Percentiles rank a stretch among this genome's conserved stretches.
phyloP scores from a whole-genome alignment of 2,888 invertebrate species.

The Parochlus steinenii region DNA sequence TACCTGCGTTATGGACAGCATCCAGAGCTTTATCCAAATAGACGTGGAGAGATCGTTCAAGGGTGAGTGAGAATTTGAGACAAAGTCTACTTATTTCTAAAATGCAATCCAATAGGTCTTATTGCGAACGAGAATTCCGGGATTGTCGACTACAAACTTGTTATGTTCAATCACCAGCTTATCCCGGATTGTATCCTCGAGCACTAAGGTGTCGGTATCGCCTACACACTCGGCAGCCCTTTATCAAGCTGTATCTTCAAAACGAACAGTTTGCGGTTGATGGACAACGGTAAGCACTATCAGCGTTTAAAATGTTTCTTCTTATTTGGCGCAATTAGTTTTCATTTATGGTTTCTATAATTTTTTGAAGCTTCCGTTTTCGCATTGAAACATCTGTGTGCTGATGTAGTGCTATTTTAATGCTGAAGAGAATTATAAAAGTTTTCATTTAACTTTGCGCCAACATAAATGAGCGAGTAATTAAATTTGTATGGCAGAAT shows the following conservation, averaged over 20 bases:
- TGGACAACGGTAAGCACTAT: constrained; percentile 44
- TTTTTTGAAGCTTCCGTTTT: no score
- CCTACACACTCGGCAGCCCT: constrained; percentile 72
- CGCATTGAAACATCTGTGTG: no score
- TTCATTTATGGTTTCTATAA: no score
- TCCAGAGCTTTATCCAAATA: constrained; percentile 80
- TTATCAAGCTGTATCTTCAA: constrained; percentile 80
- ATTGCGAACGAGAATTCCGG: constrained; percentile 74
- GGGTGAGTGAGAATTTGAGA: constrained; percentile 40
- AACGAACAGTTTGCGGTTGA: constrained; percentile 90
- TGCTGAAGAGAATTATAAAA: no score
- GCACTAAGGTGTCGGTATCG: constrained; percentile 83
- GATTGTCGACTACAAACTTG: constrained; percentile 83
- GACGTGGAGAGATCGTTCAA: constrained; percentile 73
- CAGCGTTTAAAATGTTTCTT: no score
- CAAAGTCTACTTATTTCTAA: not conserved
- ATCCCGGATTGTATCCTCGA: constrained; percentile 81
- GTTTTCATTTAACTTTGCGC: no score
- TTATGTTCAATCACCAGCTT: constrained; percentile 86
- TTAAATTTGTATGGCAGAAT: no score
- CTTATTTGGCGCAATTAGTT: no score
- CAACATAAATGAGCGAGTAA: no score
- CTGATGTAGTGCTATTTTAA: no score
- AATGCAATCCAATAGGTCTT: constrained; percentile 39
- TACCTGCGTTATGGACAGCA: constrained; percentile 85